Evolutionary conservation across 2,797 vertebrate genomes (phyloP).

Genomic region (Macropus fuliginosus): DNA sequence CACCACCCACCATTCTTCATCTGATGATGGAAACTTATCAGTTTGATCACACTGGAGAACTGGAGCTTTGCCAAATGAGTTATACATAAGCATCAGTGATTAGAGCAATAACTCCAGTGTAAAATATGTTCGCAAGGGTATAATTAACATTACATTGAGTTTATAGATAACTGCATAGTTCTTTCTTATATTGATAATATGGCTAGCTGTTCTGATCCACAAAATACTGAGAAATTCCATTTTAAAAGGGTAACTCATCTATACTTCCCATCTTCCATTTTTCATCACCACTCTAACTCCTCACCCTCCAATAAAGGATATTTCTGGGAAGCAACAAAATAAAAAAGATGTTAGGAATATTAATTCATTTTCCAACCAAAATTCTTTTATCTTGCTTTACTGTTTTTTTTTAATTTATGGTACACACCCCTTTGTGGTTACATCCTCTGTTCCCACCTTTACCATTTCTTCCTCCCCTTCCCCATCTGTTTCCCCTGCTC

Average conservation of each 20-base stretch:
- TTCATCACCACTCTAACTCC: neutral
- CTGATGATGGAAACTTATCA: constrained; percentile 60
- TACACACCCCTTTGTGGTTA: neutral
- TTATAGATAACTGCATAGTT: constrained; percentile 46
- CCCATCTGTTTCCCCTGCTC: constrained; percentile 53
- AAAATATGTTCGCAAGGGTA: constrained; percentile 60
- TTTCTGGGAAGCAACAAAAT: constrained; percentile 43
- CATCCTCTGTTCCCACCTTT: neutral
- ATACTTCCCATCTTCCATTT: neutral
- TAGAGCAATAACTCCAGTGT: constrained; percentile 51
- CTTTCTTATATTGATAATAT: constrained; percentile 35
- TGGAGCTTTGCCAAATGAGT: constrained; percentile 64
- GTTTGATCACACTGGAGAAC: constrained; percentile 48
- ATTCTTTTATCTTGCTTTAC: constrained; percentile 17
- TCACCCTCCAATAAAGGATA: constrained; percentile 36
- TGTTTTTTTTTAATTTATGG: constrained; percentile 14
- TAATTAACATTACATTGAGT: constrained; percentile 45
- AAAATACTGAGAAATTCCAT: constrained; percentile 24
- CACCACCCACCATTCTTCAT: constrained; percentile 68
- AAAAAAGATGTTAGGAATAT: neutral
- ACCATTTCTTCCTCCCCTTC: neutral
- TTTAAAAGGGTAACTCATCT: constrained; percentile 28
- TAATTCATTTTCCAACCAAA: neutral
- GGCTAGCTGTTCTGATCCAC: constrained; percentile 12
- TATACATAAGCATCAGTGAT: constrained; percentile 60